Evolutionary conservation across 2,888 invertebrate genomes (phyloP), one percentile per base, ranked within the genome.

Genomic region (Hirtodrosophila cameraria): DNA sequence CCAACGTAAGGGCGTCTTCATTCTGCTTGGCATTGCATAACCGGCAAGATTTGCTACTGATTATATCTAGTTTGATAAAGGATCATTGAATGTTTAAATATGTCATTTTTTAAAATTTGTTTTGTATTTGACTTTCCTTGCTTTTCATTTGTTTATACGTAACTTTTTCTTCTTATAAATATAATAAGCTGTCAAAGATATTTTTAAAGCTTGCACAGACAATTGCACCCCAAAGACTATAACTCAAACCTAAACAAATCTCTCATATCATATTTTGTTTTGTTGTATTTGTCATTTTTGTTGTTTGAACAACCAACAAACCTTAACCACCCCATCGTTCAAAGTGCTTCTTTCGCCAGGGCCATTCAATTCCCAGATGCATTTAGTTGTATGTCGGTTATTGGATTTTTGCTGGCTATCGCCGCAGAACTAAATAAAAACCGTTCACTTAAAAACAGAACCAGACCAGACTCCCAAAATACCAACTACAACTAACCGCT

Each of bases 381-480:
- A 74, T 69, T 74, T 74, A 69, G 63, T 63, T 69, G 50, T 49
- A 53, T 53, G 59, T 45, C 63, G 12, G 70, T 59, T 72, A 64
- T 75, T 72, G 70, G 70, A 57, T 74, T 74, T 68, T 67, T 74
- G n/a, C 54, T 54, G 69, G 27, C 69, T 52, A 74, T 52, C 62
- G 42, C 68, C 68, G 58, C 57, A 73, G 68, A 71, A 68, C 71
- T 71, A 71, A 74, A 71, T 74, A 80, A 83, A 84, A 78, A 55
- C 60, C 73, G 58, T 76, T 76, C 74, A 73, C 62, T 76, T 80
- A 64, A 60, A 61, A 60, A 43, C 58, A 64, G 6, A 43, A 27
- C 2, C 38, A 53, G 27, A 41, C 25, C 35, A 57, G 31, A 41
- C 30, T 31, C 54, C 52, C n/a, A n/a, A 60, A 66, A 58, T 43